These are phyloP conservation scores for Trachymyrmex cornetzi DNA, from an alignment of 1,140 invertebrate species.

Conservation along the genomic window DNA sequence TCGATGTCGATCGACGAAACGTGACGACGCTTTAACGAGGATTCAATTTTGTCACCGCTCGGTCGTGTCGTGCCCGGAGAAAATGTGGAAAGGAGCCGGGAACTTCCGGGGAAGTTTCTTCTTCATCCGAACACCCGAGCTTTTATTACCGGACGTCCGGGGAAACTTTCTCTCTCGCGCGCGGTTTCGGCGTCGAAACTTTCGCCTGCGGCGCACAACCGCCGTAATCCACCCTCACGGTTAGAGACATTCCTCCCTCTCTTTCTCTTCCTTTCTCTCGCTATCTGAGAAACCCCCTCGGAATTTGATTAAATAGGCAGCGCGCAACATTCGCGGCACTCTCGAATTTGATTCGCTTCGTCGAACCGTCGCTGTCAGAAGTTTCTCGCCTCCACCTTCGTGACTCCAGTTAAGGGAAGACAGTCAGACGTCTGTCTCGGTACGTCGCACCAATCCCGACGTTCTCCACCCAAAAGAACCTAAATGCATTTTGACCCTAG, in stretches of 20 bases:
- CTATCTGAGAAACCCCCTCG: not conserved
- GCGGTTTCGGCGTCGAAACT: conserved; percentile 40
- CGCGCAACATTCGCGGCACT: not conserved
- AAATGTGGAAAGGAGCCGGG: conserved; percentile 29
- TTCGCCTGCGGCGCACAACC: conserved; percentile 4
- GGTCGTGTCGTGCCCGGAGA: not conserved
- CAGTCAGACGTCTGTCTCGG: conserved; percentile 68
- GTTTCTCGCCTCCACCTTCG: not conserved
- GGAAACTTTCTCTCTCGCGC: conserved; percentile 25
- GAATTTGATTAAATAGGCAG: conserved; percentile 63
- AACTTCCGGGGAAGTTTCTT: conserved; percentile 16
- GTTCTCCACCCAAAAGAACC: not conserved
- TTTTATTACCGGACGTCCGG: conserved; percentile 49
- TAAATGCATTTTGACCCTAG: conserved; percentile 32
- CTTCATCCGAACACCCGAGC: not conserved
- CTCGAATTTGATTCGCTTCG: conserved; percentile 31
- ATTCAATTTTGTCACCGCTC: conserved; percentile 74
- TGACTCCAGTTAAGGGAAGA: conserved; percentile 81
- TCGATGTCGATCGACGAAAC: conserved; percentile 76
- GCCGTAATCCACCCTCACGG: conserved; percentile 5
- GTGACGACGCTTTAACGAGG: conserved; percentile 80
- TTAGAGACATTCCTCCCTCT: not conserved
- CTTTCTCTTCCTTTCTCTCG: not conserved
- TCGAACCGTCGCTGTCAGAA: not conserved
- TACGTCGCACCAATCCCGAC: conserved; percentile 11